Evolutionary conservation across 2,888 invertebrate species (phyloP).

Genomic region (Dermolepida albohirtum): DNA sequence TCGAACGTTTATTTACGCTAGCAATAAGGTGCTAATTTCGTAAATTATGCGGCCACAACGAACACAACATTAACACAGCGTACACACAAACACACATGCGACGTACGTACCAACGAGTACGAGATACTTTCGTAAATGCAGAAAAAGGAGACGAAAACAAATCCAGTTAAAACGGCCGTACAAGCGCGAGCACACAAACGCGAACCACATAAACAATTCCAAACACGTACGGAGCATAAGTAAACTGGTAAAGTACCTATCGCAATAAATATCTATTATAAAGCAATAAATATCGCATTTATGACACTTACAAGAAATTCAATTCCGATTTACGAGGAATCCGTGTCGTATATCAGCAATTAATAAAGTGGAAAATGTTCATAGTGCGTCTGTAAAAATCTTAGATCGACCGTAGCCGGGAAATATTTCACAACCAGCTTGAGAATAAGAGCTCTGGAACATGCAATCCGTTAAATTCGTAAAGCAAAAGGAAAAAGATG

Average conservation of each 20-base stretch:
- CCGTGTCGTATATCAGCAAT: conserved; percentile 55
- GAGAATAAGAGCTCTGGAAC: conserved; percentile 30
- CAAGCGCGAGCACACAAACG: conserved; percentile 8
- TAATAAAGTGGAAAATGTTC: conserved; percentile 53
- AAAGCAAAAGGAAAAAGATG: not conserved
- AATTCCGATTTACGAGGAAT: conserved; percentile 60
- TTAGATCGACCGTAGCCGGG: conserved; percentile 25
- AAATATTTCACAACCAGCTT: conserved; percentile 28
- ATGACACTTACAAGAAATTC: conserved; percentile 62
- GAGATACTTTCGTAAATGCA: conserved; percentile 18
- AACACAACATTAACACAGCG: conserved; percentile 22
- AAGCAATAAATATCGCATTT: conserved; percentile 62
- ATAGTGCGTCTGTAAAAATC: conserved; percentile 42
- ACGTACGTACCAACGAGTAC: conserved; percentile 5
- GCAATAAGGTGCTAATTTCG: conserved; percentile 41
- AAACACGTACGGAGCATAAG: conserved; percentile 50
- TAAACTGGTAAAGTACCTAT: conserved; percentile 50
- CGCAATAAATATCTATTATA: conserved; percentile 64
- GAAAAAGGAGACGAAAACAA: conserved; percentile 24
- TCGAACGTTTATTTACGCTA: conserved; percentile 32
- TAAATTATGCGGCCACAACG: conserved; percentile 33
- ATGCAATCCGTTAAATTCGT: conserved; percentile 31
- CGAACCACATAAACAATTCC: conserved; percentile 47
- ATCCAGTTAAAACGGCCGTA: not conserved
- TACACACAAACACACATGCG: conserved; percentile 20